Evolutionary conservation across 2,113 vertebrate genomes (phyloP).

Genomic region (Ameiurus melas): DNA sequence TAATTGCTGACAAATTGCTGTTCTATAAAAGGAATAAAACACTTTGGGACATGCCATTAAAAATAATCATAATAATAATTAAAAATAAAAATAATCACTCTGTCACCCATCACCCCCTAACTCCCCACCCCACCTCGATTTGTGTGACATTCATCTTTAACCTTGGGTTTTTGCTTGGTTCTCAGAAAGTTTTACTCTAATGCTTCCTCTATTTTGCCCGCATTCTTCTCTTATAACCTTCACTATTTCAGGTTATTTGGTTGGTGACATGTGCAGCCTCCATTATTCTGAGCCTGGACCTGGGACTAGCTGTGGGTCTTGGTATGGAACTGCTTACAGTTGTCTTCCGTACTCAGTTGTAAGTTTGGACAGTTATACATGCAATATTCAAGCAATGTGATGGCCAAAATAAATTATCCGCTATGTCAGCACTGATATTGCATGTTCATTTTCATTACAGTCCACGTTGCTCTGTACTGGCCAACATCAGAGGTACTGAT

Average conservation of each 20-base stretch:
- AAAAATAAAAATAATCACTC: not conserved
- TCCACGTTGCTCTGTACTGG: conserved; percentile 85
- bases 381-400: not conserved
- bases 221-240: not conserved
- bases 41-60: too few species aligned
- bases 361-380: conserved; percentile 65
- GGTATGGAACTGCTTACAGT: conserved; percentile 87
- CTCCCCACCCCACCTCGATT: too few species aligned
- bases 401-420: not conserved
- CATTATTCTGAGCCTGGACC: conserved; percentile 84
- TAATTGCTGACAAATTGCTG: not conserved
- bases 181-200: not conserved
- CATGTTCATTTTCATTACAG: conserved; percentile 63
- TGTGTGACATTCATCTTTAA: not conserved
- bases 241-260: conserved; percentile 81
- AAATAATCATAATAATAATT: too few species aligned
- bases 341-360: conserved; percentile 91
- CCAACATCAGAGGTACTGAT: conserved; percentile 85
- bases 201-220: not conserved
- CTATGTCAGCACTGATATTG: not conserved
- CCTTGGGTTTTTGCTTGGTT: not conserved
- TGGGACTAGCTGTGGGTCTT: conserved; percentile 83
- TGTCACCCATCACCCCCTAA: not conserved
- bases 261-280: conserved; percentile 80
- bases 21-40: not conserved